Base-by-base conservation (phyloP, 2,113 vertebrate species). In the Tichodroma muraria region DNA sequence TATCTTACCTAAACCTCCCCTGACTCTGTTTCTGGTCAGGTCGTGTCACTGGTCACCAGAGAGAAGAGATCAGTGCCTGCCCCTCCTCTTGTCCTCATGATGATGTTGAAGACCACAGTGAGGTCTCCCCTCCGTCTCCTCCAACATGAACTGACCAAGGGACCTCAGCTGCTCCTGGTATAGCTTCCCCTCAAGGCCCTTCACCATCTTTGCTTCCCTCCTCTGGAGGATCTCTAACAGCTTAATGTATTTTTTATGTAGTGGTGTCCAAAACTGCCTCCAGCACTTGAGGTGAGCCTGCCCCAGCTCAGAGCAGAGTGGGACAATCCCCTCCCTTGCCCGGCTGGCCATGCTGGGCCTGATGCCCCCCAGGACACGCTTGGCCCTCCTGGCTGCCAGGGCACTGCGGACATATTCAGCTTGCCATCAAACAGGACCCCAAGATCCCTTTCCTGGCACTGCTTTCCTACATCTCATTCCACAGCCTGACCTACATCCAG, bases 311-410 rank as follows among this genome's bases (percentile, higher is more conserved):
- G 28, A 54, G 33, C 64, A 77, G 33, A 53, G 64, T 0, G 0
- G 35, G 24, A 79, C 75, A 87, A 47, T 49, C 11, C 10, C 31
- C 13, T 47, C 30, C 49, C 20, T 35, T 35, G 40, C 30, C 13
- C 0, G 0, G n/a, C 30, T 30, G n/a, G 6, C 0, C 0, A 47
- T 47, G n/a, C 15, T 70, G 47, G 9, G 10, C 40, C 56, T 47
- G n/a, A 54, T 42, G 35, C 2, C 1, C 40, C 20, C 6, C 15
- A 49, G 42, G 20, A 35, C 61, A 59, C 0, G 3, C 0, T 0
- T 22, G 21, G 5, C n/a, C 21, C 40, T 54, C 23, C 47, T 61
- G 64, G n/a, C 49, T 87, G 35, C 35, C 25, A 30, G 40, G 54
- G 4, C 57, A 56, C 57, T 64, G 42, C 31, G 64, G 42, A 2